These are phyloP conservation scores for Cyprinodon brontotheroides DNA, from an alignment of 2,113 vertebrate species.

Conservation along the genomic window DNA sequence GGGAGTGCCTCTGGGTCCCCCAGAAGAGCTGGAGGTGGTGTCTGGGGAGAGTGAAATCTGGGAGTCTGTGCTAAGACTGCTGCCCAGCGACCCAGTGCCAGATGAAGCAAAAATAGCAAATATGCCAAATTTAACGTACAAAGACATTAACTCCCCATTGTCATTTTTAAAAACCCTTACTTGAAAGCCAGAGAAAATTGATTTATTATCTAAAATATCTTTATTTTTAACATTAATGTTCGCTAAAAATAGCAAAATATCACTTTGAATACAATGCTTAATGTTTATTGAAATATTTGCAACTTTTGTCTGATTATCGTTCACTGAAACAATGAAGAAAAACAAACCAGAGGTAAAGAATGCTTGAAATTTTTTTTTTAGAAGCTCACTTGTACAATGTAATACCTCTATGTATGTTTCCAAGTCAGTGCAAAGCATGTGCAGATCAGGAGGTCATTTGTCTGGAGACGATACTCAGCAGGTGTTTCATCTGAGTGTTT, in stretches of 20 bases:
- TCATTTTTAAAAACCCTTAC: no score
- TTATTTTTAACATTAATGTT: not conserved
- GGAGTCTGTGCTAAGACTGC: no score
- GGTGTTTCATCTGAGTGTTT: slow-evolving; percentile 35
- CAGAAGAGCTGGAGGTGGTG: no score
- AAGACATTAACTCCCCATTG: no score
- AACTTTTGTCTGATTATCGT: not conserved
- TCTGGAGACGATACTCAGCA: slow-evolving; percentile 50
- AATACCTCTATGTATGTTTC: not conserved
- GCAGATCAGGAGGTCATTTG: slow-evolving; percentile 61
- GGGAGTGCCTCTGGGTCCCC: no score
- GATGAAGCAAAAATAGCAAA: no score
- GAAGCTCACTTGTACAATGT: not conserved
- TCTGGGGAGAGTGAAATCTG: no score
- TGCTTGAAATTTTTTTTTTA: not conserved
- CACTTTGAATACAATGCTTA: not conserved
- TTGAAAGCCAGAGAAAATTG: no score
- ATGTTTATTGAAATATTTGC: not conserved
- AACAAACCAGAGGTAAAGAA: not conserved
- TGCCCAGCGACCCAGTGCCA: no score
- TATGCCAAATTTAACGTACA: no score
- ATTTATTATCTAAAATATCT: not conserved
- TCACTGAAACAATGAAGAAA: no score
- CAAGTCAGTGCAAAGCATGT: slow-evolving; percentile 1
- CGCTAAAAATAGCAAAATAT: not conserved